Base-by-base conservation (phyloP, 2,113 vertebrate genomes). In the Eptesicus fuscus region DNA sequence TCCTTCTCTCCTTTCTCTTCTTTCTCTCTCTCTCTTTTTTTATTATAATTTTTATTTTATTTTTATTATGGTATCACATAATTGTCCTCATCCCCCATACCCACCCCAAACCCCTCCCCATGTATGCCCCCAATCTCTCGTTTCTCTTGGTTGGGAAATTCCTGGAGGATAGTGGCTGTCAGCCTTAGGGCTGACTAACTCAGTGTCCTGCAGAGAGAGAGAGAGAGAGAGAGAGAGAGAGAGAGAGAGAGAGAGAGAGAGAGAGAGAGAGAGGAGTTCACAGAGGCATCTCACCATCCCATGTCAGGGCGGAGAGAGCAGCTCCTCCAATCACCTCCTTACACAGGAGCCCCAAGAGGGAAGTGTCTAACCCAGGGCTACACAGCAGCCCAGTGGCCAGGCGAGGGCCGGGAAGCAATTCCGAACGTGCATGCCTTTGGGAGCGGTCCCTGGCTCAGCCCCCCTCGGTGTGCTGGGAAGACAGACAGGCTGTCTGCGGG, bases 351-450 rank as follows among this genome's bases (percentile, higher is more conserved):
- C 37, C 25, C 59, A n/a, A n/a, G 65, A 74, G 17, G 71, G 13
- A 53, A 25, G 74, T 0, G 1, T 22, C 59, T 14, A 20, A 25
- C 51, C 37, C n/a, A 49, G n/a, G 7, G 22, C 47, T 2, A 0
- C 3, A 7, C 4, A 40, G 61, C 12, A 63, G 61, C 22, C 35
- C 5, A 30, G 47, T 1, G 10, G 28, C 71, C 35, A 13, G 70
- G 23, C 0, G 4, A 67, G 53, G 65, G 8, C 28, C 0, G 9
- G 2, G 32, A 23, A 4, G 5, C 10, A 7, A 20, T 20, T 17
- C 0, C 0, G 18, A 77, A 4, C 2, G 0, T 9, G 18, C 3
- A 0, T 14, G 44, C 18, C 44, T 67, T 76, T 16, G 8, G 61
- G 40, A 70, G 59, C 1, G 3, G 14, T 4, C 1, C 16, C 3